Conservation (phyloP, 2,888 invertebrate genomes). For the Drosophila pegasa region DNA sequence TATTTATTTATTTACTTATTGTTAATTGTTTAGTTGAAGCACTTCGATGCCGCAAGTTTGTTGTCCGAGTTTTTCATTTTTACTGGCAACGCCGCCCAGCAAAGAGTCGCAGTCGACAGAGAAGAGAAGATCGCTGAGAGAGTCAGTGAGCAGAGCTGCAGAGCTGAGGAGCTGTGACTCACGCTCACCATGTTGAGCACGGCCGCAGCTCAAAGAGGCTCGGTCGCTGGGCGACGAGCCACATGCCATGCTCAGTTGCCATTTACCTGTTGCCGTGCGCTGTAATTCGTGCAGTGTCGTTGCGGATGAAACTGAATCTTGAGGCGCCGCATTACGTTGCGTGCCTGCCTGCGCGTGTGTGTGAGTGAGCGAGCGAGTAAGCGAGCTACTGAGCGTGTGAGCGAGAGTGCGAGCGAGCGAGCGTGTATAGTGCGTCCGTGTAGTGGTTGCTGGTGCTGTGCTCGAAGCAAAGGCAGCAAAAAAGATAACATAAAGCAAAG, state of each 20-base stretch:
- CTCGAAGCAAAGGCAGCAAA: slow-evolving; percentile 63
- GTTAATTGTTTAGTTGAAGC: neutral
- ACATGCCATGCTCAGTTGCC: slow-evolving; percentile 68
- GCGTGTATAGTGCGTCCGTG: slow-evolving; percentile 32
- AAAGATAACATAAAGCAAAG: slow-evolving; percentile 70
- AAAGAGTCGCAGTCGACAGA: slow-evolving; percentile 27
- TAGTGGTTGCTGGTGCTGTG: slow-evolving; percentile 33
- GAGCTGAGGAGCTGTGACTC: slow-evolving; percentile 10
- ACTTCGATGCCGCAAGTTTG: slow-evolving; percentile 46
- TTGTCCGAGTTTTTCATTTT: slow-evolving; percentile 50
- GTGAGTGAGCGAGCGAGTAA: slow-evolving; percentile 27
- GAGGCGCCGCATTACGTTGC: slow-evolving; percentile 74
- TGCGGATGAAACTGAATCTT: slow-evolving; percentile 68
- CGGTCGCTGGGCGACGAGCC: slow-evolving; percentile 16
- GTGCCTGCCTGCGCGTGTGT: slow-evolving; percentile 54
- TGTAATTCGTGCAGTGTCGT: slow-evolving; percentile 67
- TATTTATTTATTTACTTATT: neutral
- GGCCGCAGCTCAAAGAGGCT: slow-evolving; percentile 20
- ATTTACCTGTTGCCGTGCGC: slow-evolving; percentile 81
- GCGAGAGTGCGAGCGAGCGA: slow-evolving; percentile 14
- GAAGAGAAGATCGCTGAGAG: slow-evolving; percentile 4
- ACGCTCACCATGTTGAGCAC: neutral
- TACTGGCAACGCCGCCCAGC: slow-evolving; percentile 46
- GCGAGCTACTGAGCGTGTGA: slow-evolving; percentile 24
- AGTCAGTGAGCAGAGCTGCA: neutral